Evolutionary conservation across 2,113 vertebrate species (phyloP).

Genomic region (Tautogolabrus adspersus): DNA sequence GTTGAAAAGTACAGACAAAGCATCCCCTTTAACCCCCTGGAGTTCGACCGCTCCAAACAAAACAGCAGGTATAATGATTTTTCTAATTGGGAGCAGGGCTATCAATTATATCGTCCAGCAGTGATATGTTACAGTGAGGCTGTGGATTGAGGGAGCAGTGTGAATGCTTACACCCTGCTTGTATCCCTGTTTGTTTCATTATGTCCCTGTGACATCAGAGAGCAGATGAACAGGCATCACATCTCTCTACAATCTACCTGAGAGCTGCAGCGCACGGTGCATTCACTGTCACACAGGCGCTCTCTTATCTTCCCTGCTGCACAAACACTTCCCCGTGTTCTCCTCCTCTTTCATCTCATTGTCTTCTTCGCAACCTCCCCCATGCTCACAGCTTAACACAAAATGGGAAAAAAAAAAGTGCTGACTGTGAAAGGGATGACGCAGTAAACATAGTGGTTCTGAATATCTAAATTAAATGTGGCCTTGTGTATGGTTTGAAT

Average conservation of each 20-base stretch:
- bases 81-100: constrained; percentile 52
- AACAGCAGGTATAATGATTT: constrained; percentile 60
- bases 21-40: constrained; percentile 32
- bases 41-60: constrained; percentile 23
- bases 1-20: constrained; percentile 13
- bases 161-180: background rate
- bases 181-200: constrained; percentile 33
- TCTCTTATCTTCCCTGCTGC: constrained; percentile 51
- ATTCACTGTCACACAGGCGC: constrained; percentile 31
- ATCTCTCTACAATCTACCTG: constrained; percentile 45
- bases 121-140: constrained; percentile 23
- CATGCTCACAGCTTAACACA: constrained; percentile 43
- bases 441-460: constrained; percentile 68
- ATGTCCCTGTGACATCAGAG: constrained; percentile 33
- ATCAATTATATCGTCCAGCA: constrained; percentile 39
- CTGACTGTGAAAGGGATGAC: constrained; percentile 75
- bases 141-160: constrained; percentile 7
- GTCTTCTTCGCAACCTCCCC: constrained; percentile 53
- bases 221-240: constrained; percentile 40
- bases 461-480: constrained; percentile 80
- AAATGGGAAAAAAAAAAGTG: constrained; percentile 64
- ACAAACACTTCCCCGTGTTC: constrained; percentile 70
- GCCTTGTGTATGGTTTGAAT: constrained; percentile 76
- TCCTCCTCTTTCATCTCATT: constrained; percentile 62
- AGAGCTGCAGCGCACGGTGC: constrained; percentile 16